phyloP scores from a whole-genome alignment of 2,888 invertebrate genomes.

The Xylocampa areola region DNA sequence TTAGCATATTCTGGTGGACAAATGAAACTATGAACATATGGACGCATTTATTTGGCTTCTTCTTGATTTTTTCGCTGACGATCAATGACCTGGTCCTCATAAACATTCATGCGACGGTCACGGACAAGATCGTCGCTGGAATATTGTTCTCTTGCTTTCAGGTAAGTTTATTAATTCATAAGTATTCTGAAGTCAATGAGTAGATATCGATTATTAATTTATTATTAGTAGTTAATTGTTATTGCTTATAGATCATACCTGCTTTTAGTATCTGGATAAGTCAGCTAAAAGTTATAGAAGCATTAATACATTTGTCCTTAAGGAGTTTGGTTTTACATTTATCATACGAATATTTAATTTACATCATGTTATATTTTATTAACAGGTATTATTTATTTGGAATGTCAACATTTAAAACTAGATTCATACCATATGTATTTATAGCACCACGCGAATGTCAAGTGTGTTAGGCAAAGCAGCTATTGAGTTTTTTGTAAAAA shows the following conservation, averaged over 20 bases:
- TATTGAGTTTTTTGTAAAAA: constrained; percentile 14
- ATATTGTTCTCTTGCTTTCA: constrained; percentile 96
- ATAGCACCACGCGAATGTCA: constrained; percentile 1
- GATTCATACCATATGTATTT: background rate
- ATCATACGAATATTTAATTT: no score
- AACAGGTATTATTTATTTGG: no score
- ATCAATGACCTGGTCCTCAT: constrained; percentile 95
- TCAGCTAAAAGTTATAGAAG: constrained; percentile 4
- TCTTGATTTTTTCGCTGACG: constrained; percentile 95
- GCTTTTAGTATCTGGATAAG: constrained; percentile 3
- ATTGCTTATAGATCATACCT: constrained; percentile 3
- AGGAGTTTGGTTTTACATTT: no score
- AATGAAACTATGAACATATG: constrained; percentile 99
- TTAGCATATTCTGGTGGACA: constrained; percentile 98
- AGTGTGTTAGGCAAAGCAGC: no score
- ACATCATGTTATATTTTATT: no score
- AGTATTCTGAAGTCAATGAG: constrained; percentile 13
- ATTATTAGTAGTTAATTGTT: background rate
- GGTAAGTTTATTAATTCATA: constrained; percentile 86
- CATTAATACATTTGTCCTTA: no score
- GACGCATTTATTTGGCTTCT: constrained; percentile 97
- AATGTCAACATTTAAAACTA: no score
- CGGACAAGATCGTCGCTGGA: constrained; percentile 96
- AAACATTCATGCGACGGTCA: constrained; percentile 93
- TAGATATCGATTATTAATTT: no score